Evolutionary conservation across 2,797 vertebrate genomes (phyloP), one percentile per base, ranked within the genome.

Genomic region (Syndactyla subalaris): DNA sequence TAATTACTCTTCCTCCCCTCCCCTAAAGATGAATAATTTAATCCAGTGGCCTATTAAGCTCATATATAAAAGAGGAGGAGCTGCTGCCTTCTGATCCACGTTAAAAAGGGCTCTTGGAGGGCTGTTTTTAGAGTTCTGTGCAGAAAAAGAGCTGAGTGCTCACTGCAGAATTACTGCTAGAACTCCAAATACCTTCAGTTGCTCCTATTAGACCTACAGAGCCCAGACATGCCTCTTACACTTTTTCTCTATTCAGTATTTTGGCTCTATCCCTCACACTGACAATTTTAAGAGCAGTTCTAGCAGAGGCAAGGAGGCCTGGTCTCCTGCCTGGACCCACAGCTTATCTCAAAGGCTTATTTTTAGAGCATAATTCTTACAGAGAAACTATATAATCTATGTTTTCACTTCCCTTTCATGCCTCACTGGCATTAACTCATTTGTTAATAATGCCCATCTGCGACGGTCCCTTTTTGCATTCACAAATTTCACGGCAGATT

Each of bases 401-500:
- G 0, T 58, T 94, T 92, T 75, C 49, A 4, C 78, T 57, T 71
- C 57, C 62, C 67, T 89, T 89, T 93, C 87, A 85, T 7, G 61
- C 88, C 77, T 71, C 0, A 0, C 62, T 66, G 41, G 51, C 54
- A 78, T 43, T 51, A 90, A 94, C 46, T 90, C 66, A 92, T 89
- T 91, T 91, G 76, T 86, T 88, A 90, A 92, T 92, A 81, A 81
- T 16, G 59, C 70, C 88, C 83, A 92, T 90, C 85, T 89, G 62
- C 8, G 16, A 79, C 0, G 8, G 45, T 10, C 90, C 36, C 21
- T 67, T 96, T 90, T 93, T 62, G 72, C 38, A 81, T 22, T 67
- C 51, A 58, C 23, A 48, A 6, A 86, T 80, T 91, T 92, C 81
- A 87, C 0, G 0, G 83, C 76, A 84, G 65, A 78, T 75, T 93